Base-by-base conservation (phyloP, 2,113 vertebrate species). In the Cyprinodon variegatus region DNA sequence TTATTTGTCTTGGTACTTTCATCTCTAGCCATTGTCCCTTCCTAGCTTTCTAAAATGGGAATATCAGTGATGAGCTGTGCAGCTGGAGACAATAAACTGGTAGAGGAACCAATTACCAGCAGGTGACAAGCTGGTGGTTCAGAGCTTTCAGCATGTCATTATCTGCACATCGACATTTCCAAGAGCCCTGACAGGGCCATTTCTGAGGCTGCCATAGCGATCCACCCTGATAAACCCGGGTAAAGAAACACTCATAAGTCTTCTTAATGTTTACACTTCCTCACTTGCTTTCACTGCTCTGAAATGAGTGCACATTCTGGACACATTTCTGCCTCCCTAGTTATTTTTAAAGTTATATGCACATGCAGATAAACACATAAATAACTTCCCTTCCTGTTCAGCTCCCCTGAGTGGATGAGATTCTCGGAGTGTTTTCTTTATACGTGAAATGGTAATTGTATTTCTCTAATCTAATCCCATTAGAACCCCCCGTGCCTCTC, bases 391-490 rank as follows among this genome's bases (percentile, higher is more conserved):
- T 38, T 5, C n/a, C 36, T 62, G 8, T 67, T 72, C 60, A 1
- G 70, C 61, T 65, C 72, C 70, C 70, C 36, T 12, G 39, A 70
- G 46, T 63, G 69, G 57, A 38, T 43, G 65, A 84, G 79, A 77
- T 10, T 74, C 76, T 86, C 70, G 82, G 74, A 91, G 88, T 79
- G 87, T 86, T 86, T 83, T 68, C 80, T 89, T 91, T 91, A 79
- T 89, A 90, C 89, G 87, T 89, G 88, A 88, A 92, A 93, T 93
- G 82, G 88, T 93, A 91, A 93, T 93, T 91, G 88, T 94, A 90
- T 93, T 93, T 93, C 89, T 93, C 80, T 90, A 92, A 94, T 93
- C 90, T 92, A 93, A 93, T 93, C 92, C 90, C 90, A 91, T 92
- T 93, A 93, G 91, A 86, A 89, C 81, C 82, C 81, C 81, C 82